Evolutionary conservation across 2,113 vertebrate species (phyloP).

Genomic region (Hassar affinis): DNA sequence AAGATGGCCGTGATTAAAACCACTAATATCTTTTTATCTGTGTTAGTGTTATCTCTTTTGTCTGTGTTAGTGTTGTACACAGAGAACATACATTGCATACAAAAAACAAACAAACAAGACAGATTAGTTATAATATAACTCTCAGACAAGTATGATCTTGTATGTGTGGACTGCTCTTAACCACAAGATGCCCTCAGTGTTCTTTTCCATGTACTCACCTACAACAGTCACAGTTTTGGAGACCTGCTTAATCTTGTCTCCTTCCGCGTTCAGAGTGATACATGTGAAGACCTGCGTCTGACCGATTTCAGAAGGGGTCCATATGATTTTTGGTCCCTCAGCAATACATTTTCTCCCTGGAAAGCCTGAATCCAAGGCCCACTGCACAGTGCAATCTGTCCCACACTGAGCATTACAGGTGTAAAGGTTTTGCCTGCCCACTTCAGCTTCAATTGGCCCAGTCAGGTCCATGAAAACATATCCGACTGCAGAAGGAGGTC

Average conservation of each 20-base stretch:
- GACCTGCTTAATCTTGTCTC: slow-evolving; percentile 42
- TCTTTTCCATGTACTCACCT: slow-evolving; percentile 37
- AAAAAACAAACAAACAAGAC: not conserved
- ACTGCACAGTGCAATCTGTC: slow-evolving; percentile 55
- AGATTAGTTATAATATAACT: not conserved
- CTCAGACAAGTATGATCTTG: not conserved
- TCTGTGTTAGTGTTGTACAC: not conserved
- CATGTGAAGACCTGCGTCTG: slow-evolving; percentile 59
- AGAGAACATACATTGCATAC: not conserved
- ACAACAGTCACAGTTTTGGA: slow-evolving; percentile 56
- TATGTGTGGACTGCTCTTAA: not conserved
- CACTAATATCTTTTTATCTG: not conserved
- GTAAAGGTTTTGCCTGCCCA: slow-evolving; percentile 45
- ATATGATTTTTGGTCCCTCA: slow-evolving; percentile 42
- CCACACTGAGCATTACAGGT: slow-evolving; percentile 52
- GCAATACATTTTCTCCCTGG: slow-evolving; percentile 46
- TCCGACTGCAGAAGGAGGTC: slow-evolving; percentile 40
- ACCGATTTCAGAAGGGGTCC: slow-evolving; percentile 52
- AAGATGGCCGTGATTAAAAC: slow-evolving; percentile 1
- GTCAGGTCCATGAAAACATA: slow-evolving; percentile 53
- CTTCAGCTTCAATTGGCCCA: slow-evolving; percentile 45
- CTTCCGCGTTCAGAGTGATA: slow-evolving; percentile 51
- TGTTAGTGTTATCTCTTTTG: not conserved
- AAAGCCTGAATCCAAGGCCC: slow-evolving; percentile 54
- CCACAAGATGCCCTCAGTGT: slow-evolving; percentile 11